Percentiles rank a stretch among this genome's conserved stretches.
phyloP scores from a whole-genome alignment of 2,888 invertebrate species.

The Agonopterix subpropinquella region DNA sequence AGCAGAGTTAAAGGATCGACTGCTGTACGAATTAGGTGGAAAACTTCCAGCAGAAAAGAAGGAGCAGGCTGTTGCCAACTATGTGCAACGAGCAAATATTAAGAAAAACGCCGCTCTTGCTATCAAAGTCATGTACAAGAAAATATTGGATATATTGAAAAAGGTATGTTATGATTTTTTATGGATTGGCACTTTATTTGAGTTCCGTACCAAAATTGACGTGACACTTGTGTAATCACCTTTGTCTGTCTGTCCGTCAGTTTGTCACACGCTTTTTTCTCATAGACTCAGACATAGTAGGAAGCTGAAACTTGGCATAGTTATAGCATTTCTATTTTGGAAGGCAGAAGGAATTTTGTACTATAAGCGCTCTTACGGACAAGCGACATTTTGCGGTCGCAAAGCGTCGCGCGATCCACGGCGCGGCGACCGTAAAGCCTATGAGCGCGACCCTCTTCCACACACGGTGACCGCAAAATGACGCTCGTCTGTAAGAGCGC shows the following conservation, averaged over 20 bases:
- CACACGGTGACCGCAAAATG: too few species aligned
- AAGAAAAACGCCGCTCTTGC: constrained; percentile 79
- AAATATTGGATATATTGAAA: constrained; percentile 77
- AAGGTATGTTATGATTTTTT: constrained; percentile 54
- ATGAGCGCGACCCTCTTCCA: too few species aligned
- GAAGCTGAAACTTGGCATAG: too few species aligned
- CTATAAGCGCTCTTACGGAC: too few species aligned
- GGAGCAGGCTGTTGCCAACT: constrained; percentile 75
- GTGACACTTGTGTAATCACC: neutral
- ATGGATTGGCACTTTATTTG: neutral
- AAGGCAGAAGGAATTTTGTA: neutral
- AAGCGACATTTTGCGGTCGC: too few species aligned
- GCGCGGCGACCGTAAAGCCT: too few species aligned
- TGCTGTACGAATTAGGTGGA: constrained; percentile 64
- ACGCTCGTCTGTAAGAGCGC: too few species aligned
- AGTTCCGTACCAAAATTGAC: neutral
- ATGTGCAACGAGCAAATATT: constrained; percentile 77
- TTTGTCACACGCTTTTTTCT: neutral
- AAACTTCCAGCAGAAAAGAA: constrained; percentile 68
- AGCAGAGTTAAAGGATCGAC: constrained; percentile 68
- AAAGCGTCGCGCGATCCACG: too few species aligned
- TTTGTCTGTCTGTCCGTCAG: neutral
- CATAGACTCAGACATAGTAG: neutral
- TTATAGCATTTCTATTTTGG: too few species aligned
- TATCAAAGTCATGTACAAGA: constrained; percentile 77